Evolutionary conservation across 2,888 invertebrate genomes (phyloP), one percentile per base, ranked within the genome.

Genomic region (Brachyptera putata): DNA sequence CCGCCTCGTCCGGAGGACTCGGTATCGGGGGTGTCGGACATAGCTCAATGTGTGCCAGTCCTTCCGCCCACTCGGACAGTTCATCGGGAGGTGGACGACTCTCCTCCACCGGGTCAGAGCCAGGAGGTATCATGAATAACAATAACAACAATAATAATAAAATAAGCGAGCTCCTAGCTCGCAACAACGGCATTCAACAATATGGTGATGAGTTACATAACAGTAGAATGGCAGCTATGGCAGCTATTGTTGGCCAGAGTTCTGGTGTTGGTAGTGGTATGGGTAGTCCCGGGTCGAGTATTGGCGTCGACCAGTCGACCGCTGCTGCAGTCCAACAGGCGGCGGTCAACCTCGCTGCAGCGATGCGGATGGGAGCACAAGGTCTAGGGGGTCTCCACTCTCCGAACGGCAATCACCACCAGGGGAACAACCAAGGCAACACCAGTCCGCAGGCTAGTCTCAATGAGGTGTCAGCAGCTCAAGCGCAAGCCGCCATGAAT

Each of bases 61-160:
- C 91, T 1, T 90, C 90, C 37, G 88, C 87, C 18, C 91, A 91
- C 74, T 91, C 91, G 48, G 92, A 92, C 75, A 89, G 89, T 70
- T 91, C 91, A 22, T 91, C 70, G 21, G 70, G 91, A 26, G 82
- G 82, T 65, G 90, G 89, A 70, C 81, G 89, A 59, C 78, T 90
- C 3, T 89, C 90, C 7, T 89, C 90, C 39, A 68, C 69, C 21
- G 68, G 68, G 7, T 67, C 67, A 22, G 68, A 68, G 64, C 68
- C 65, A 39, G 66, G 62, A 41, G 62, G 61, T 30, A 61, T 61
- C 61, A 59, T 55, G 59, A 64, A 64, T 57, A 65, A 64, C 58
- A 65, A 63, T 60, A 65, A 61, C 26, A 65, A 61, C 49, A 63
- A 60, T 62, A 66, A 62, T 22, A 55, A 58, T 16, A 75, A 76